Evolutionary conservation across 2,797 vertebrate species (phyloP), one percentile per base, ranked within the genome.

Genomic region (Acrocephalus scirpaceus): DNA sequence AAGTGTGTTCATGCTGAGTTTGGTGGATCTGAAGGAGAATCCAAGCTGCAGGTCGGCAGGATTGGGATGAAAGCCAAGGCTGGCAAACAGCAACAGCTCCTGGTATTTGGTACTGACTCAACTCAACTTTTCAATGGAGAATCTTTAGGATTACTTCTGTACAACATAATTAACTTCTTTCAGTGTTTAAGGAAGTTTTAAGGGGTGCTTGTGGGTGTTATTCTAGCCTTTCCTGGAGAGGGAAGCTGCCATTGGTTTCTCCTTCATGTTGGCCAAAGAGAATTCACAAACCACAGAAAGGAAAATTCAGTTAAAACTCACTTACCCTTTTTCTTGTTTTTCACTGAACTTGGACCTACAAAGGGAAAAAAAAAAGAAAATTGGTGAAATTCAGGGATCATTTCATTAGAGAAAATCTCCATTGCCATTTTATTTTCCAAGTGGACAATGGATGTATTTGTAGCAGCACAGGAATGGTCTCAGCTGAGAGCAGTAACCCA

Each of bases 261-360:
- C 57, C 64, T 57, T 54, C 1, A 0, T 3, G 16, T 16, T 45
- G 27, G 36, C 6, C 3, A 14, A 30, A 22, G 34, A 61, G 21
- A 50, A 67, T 23, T 74, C 38, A 27, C 1, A 29, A 47, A 57
- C 29, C 36, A 50, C 21, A 40, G 69, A 51, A 51, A 89, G 40
- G 40, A 56, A 83, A 88, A 58, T 5, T 1, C 30, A 80, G 38
- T 83, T 36, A 79, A 47, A 83, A 89, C 25, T 40, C 89, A 97
- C 98, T 98, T 98, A 98, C 98, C 98, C 51, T 98, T 98, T 95
- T 98, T 98, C 97, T 98, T 98, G 96, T 96, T 98, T 95, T 98
- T 98, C 79, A 97, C 95, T 86, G 97, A 95, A 57, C 96, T 95
- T 58, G 98, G 96, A 95, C 97, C 98, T 98, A 85, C 36, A 90